Evolutionary conservation across 2,113 vertebrate species (phyloP), one percentile per base, ranked within the genome.

Genomic region (Falcunculus frontatus): DNA sequence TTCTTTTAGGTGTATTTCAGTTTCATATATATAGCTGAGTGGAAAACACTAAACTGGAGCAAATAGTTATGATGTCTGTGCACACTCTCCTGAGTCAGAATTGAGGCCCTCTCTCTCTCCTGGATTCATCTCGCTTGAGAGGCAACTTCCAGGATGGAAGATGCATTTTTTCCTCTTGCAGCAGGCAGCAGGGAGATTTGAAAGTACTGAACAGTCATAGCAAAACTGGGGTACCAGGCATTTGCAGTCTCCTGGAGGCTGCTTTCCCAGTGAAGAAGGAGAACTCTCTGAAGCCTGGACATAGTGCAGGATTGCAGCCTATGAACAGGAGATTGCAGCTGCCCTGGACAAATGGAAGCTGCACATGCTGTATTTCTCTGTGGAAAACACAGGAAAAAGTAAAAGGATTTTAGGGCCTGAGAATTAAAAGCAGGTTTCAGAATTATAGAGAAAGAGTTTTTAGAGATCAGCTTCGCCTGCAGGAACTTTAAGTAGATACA

Each of bases 211-310:
- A 16, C 18, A 73, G 5, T 39, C 30, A 10, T 8, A 64, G 35
- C 32, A 74, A 49, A 77, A 14, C 10, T 16, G 26, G 11, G 1
- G 9, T 22, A 33, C 6, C 17, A 91, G 87, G 62, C 0, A 0
- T 32, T 32, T 77, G 39, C 59, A 41, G 17, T 18, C 29, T 74
- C 25, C 53, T 69, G 30, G 10, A 47, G 39, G 39, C 50, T 91
- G 22, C 22, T 87, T 65, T 69, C 16, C 49, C 25, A 25, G n/a
- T 5, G 37, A 77, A 25, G 25, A 69, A 32, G 35, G 70, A 37
- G 10, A 75, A 16, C 17, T 52, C 37, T 73, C 13, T 47, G 33
- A 49, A 81, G 29, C 41, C 50, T n/a, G 53, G 68, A 35, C 27
- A 21, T 6, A 35, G 16, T 44, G 46, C 46, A 49, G 4, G 2